Conservation (phyloP, 2,797 vertebrate genomes). For the Crenuchus spilurus region DNA sequence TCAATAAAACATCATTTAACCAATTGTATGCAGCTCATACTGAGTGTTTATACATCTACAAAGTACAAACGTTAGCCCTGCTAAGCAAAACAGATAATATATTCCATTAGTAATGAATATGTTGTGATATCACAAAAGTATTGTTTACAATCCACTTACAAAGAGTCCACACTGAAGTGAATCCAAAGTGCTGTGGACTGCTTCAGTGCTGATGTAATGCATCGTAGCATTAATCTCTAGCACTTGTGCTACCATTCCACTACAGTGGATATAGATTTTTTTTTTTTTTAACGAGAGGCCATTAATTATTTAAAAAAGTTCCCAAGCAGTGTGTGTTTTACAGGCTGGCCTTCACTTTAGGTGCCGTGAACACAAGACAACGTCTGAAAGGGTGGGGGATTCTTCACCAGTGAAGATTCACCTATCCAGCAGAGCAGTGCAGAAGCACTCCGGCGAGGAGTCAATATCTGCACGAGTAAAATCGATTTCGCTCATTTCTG, state of each 20-base stretch:
- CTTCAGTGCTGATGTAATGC: conserved; percentile 20
- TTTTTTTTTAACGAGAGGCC: conserved; percentile 38
- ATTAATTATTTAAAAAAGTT: conserved; percentile 54
- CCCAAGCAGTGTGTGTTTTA: conserved; percentile 41
- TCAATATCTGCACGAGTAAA: conserved; percentile 70
- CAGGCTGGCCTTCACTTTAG: conserved; percentile 18
- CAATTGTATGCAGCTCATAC: no score
- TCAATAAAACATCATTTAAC: no score
- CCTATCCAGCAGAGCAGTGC: conserved; percentile 61
- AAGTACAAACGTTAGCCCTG: background rate
- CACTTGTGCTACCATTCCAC: conserved; percentile 20
- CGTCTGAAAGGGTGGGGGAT: conserved; percentile 42
- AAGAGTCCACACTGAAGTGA: conserved; percentile 31
- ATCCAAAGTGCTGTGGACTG: conserved; percentile 28
- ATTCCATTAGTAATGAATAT: conserved; percentile 38
- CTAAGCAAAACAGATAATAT: background rate
- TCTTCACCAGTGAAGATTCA: conserved; percentile 63
- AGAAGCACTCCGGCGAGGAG: conserved; percentile 56
- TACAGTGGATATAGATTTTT: conserved; percentile 48
- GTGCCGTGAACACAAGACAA: conserved; percentile 48
- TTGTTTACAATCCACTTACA: conserved; percentile 25
- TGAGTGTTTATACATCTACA: background rate
- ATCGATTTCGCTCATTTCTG: conserved; percentile 53
- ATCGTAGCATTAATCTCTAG: conserved; percentile 23
- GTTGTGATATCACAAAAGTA: background rate